These are phyloP conservation scores for Eristalis intricaria DNA, from an alignment of 2,888 invertebrate species.

Conservation along the genomic window DNA sequence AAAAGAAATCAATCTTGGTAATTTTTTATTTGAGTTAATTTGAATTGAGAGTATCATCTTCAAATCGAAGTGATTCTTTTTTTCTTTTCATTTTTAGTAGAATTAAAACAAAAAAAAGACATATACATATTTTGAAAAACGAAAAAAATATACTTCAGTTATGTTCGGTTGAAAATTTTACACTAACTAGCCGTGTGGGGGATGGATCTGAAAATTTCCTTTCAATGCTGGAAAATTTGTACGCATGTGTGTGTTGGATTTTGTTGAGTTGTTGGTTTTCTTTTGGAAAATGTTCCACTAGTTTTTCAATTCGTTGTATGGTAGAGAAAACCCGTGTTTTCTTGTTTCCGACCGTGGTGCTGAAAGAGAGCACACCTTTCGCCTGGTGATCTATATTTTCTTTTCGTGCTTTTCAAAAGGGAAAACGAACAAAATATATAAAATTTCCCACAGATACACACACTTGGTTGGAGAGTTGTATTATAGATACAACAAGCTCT, in stretches of 20 bases:
- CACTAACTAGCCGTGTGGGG: constrained; percentile 51
- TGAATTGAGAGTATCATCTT: background rate
- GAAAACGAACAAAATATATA: constrained; percentile 42
- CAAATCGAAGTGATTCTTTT: constrained; percentile 4
- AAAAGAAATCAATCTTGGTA: background rate
- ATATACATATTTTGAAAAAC: constrained; percentile 1
- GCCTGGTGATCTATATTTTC: constrained; percentile 67
- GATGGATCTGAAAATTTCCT: constrained; percentile 55
- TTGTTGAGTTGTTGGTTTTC: constrained; percentile 35
- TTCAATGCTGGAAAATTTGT: constrained; percentile 39
- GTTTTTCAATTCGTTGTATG: constrained; percentile 51
- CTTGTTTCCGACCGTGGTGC: constrained; percentile 21
- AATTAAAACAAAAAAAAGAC: constrained; percentile 14
- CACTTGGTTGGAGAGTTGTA: constrained; percentile 17
- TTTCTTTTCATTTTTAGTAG: constrained; percentile 16
- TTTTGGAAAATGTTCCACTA: constrained; percentile 59
- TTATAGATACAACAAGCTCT: constrained; percentile 31
- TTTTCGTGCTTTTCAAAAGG: constrained; percentile 31
- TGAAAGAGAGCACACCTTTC: constrained; percentile 67
- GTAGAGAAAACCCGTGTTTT: constrained; percentile 65
- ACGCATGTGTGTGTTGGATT: constrained; percentile 19
- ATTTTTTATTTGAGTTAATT: background rate
- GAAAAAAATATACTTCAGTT: constrained; percentile 40
- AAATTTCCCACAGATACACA: constrained; percentile 62
- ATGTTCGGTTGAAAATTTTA: constrained; percentile 32